Conservation (phyloP, 2,888 invertebrate genomes). For the Synanthedon myopaeformis region DNA sequence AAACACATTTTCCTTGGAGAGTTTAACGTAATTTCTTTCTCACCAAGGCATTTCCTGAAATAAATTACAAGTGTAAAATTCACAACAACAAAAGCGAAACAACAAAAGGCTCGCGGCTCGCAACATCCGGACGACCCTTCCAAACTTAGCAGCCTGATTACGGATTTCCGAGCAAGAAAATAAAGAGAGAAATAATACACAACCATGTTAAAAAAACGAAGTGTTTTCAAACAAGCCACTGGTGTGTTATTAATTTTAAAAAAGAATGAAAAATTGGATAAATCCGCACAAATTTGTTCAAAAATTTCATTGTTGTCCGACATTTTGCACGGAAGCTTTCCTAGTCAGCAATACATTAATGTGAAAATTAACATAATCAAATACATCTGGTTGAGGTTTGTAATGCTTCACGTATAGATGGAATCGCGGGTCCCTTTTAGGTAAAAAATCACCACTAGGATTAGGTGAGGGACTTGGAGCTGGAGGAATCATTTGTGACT, state of each 20-base stretch:
- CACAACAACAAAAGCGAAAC: conserved; percentile 68
- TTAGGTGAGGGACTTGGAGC: conserved; percentile 30
- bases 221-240: conserved; percentile 38
- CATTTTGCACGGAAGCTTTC: conserved; percentile 41
- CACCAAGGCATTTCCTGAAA: conserved; percentile 67
- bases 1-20: conserved; percentile 66
- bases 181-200: conserved; percentile 49
- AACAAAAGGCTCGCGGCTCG: conserved; percentile 68
- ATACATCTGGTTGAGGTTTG: conserved; percentile 47
- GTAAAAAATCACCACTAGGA: conserved; percentile 10
- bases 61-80: conserved; percentile 72
- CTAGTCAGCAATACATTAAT: conserved; percentile 41
- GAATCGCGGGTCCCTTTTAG: conserved; percentile 46
- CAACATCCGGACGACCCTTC: conserved; percentile 68
- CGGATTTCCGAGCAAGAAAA: conserved; percentile 67
- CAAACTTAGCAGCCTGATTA: conserved; percentile 69
- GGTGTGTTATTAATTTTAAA: conserved; percentile 22
- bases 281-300: not conserved
- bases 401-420: conserved; percentile 53
- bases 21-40: conserved; percentile 67
- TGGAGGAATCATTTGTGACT: conserved; percentile 9
- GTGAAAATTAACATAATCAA: conserved; percentile 55
- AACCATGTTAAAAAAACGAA: conserved; percentile 31
- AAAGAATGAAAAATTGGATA: conserved; percentile 13
- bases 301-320: conserved; percentile 15